Base-by-base conservation (phyloP, 1,140 invertebrate species). In the Riptortus pedestris region DNA sequence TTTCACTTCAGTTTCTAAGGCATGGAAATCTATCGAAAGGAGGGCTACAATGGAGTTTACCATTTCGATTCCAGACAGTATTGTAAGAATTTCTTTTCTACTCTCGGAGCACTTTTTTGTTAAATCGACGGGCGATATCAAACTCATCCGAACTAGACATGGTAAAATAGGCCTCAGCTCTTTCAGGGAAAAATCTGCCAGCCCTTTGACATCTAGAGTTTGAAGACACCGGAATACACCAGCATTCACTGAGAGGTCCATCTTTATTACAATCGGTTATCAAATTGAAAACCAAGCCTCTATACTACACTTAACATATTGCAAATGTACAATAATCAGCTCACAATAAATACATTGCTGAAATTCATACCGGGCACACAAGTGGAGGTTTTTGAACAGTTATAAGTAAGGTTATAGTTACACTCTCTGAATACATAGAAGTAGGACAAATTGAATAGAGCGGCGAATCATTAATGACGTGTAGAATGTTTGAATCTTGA, bases 41-140 rank as follows among this genome's bases (percentile, higher is more conserved):
- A 96, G 77, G 11, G 90, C 90, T 5, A 97, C 93, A 60, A 97
- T 89, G 51, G 91, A 90, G 76, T 98, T 98, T 0, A 96, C 93
- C 28, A 91, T 81, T 75, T 96, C 93, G 67, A 95, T 90, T 2
- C 90, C 90, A 1, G 91, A 91, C 0, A 98, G 77, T 29, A 95
- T 82, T 14, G 89, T 88, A 0, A 96, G 74, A 52, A 96, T 90
- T 69, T 89, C 85, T 73, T 93, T 93, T 67, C 91, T 84, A 11
- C 85, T 85, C 69, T 88, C 84, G 4, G 85, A 83, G 74, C 92
- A 96, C 45, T 86, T 83, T 68, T 82, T 82, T 0, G 90, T 91
- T 60, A 85, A 85, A 75, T 96, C 93, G 24, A 93, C 74, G 5
- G 91, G 88, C 28, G 87, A 86, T 67, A 95, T 93, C 0, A 96